Evolutionary conservation across 2,113 vertebrate species (phyloP).

Genomic region (Aptenodytes forsteri): DNA sequence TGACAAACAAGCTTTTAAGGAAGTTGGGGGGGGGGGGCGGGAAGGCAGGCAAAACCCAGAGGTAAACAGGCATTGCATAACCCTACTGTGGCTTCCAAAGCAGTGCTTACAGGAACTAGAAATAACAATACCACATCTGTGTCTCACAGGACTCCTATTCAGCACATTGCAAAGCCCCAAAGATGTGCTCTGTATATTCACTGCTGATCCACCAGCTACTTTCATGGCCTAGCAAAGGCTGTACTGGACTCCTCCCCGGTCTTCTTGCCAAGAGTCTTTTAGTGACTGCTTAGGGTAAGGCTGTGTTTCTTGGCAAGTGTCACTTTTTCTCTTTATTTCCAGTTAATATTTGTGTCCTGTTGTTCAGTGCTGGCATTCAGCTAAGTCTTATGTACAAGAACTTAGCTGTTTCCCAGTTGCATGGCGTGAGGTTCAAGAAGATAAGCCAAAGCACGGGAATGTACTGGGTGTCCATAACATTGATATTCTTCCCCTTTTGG

Average conservation of each 20-base stretch:
- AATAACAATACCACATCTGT: not conserved
- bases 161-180: not conserved
- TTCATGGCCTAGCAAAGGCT: not conserved
- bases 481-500: not conserved
- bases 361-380: not conserved
- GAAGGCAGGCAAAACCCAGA: not conserved
- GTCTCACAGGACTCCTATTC: not conserved
- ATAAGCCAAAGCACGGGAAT: not conserved
- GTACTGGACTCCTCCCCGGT: not conserved
- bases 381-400: not conserved
- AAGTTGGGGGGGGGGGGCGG: fast-evolving
- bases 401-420: not conserved
- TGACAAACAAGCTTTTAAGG: not conserved
- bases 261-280: not conserved
- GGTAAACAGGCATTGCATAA: not conserved
- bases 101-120: not conserved
- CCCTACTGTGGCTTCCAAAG: not conserved
- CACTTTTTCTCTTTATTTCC: not conserved
- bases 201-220: not conserved
- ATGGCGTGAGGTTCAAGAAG: not conserved
- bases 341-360: not conserved
- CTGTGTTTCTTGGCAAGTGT: not conserved
- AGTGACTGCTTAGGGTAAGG: not conserved
- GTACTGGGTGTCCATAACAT: not conserved
- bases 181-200: not conserved